A percentile compares a stretch with the other conserved stretches of the same genome.
phyloP scores from a whole-genome alignment of 2,113 vertebrate genomes.

The Anas platyrhynchos region DNA sequence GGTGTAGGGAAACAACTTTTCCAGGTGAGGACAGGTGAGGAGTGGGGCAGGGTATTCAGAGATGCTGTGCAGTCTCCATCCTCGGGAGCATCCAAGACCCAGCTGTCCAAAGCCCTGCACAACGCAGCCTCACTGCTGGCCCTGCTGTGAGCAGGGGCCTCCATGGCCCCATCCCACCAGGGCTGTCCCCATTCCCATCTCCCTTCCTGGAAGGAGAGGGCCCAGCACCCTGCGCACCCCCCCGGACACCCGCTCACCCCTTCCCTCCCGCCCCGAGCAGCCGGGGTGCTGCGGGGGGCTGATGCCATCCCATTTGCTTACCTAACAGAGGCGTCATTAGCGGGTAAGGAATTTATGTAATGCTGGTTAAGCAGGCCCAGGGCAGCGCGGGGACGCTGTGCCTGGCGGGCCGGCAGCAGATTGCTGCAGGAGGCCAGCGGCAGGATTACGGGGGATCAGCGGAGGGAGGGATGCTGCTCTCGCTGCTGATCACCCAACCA shows the following conservation, averaged over 20 bases:
- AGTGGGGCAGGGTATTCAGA: background rate
- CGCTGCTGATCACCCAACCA: background rate
- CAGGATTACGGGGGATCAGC: background rate
- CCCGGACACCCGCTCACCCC: accelerated
- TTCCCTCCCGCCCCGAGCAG: background rate
- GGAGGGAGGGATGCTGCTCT: background rate
- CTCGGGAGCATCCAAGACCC: background rate
- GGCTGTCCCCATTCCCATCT: background rate
- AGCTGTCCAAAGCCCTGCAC: background rate
- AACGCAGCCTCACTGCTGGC: background rate
- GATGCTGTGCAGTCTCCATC: background rate
- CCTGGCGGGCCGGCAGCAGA: background rate
- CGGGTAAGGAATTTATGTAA: constrained; percentile 24
- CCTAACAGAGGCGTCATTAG: constrained; percentile 20
- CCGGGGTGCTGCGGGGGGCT: background rate
- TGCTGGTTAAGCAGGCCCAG: background rate
- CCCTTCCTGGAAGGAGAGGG: background rate
- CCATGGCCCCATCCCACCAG: background rate
- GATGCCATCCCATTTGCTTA: constrained; percentile 43
- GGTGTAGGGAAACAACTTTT: background rate
- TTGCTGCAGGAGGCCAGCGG: background rate
- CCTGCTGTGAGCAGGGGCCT: background rate
- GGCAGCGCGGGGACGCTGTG: background rate
- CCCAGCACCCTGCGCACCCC: background rate
- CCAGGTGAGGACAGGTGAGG: background rate